A percentile compares a stretch with the other conserved stretches of the same genome.
These are phyloP conservation scores for Leucozona laternaria DNA, from an alignment of 2,888 invertebrate species.

Conservation along the genomic window DNA sequence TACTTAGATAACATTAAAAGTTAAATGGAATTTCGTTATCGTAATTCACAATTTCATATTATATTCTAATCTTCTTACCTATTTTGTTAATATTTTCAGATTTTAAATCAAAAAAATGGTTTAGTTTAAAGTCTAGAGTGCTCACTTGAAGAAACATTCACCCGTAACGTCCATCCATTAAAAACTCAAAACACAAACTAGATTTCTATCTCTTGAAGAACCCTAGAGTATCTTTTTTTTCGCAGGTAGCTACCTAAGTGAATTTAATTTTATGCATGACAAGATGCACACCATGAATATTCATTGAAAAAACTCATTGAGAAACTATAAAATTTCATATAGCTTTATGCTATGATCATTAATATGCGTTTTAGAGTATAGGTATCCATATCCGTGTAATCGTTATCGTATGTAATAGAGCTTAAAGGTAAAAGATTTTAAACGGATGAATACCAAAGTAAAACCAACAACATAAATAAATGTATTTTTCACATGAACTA, in stretches of 20 bases:
- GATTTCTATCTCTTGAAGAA: background rate
- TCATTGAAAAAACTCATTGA: background rate
- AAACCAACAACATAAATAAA: background rate
- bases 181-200: background rate
- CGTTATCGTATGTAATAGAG: background rate
- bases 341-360: background rate
- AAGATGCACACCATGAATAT: background rate
- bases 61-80: too few species aligned
- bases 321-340: background rate
- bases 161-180: background rate
- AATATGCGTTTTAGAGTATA: background rate
- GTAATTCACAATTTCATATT: too few species aligned
- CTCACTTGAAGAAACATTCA: background rate
- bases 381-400: background rate
- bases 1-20: too few species aligned
- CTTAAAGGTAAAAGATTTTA: background rate
- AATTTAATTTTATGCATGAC: background rate
- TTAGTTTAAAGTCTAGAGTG: too few species aligned
- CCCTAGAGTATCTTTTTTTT: background rate
- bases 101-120: too few species aligned
- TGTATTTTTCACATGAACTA: background rate
- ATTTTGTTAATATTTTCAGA: too few species aligned
- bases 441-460: background rate
- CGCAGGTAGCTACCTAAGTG: constrained; percentile 1
- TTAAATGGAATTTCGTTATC: too few species aligned